These are phyloP conservation scores for Odobenus rosmarus DNA, from an alignment of 2,113 vertebrate genomes.

Conservation along the genomic window DNA sequence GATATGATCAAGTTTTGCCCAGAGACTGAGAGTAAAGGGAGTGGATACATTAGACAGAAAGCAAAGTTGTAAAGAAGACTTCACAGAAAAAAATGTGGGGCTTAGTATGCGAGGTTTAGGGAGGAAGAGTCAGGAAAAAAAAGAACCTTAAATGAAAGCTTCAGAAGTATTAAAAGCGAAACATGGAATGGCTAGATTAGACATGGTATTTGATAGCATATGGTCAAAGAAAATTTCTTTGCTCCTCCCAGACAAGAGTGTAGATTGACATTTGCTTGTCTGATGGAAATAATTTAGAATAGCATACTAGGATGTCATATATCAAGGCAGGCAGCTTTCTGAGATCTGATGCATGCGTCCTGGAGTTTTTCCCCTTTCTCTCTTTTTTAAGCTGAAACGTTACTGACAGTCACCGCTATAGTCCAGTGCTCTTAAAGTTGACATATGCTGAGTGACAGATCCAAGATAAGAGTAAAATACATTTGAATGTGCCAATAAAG, in stretches of 20 bases:
- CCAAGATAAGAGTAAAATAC: conserved; percentile 79
- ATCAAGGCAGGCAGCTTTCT: conserved; percentile 69
- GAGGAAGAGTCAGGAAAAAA: background rate
- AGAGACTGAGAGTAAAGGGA: background rate
- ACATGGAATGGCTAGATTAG: conserved; percentile 4
- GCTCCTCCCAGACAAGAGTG: conserved; percentile 71
- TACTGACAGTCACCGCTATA: conserved; percentile 77
- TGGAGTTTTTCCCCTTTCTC: conserved; percentile 57
- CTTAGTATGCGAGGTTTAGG: background rate
- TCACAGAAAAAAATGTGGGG: background rate
- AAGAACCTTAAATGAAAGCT: conserved; percentile 53
- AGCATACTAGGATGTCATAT: conserved; percentile 75
- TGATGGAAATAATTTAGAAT: conserved; percentile 82
- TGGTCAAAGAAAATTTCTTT: conserved; percentile 81
- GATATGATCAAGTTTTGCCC: background rate
- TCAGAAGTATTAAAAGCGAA: conserved; percentile 39
- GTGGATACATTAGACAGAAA: background rate
- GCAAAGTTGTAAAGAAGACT: background rate
- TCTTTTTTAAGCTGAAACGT: conserved; percentile 60
- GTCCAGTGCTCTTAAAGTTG: conserved; percentile 78
- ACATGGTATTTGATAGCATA: conserved; percentile 69
- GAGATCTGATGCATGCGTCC: conserved; percentile 70
- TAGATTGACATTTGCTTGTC: conserved; percentile 75
- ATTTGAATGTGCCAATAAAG: conserved; percentile 79
- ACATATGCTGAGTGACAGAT: conserved; percentile 83